Conservation (phyloP, 1,140 invertebrate species). For the Nixonia krombeini region DNA sequence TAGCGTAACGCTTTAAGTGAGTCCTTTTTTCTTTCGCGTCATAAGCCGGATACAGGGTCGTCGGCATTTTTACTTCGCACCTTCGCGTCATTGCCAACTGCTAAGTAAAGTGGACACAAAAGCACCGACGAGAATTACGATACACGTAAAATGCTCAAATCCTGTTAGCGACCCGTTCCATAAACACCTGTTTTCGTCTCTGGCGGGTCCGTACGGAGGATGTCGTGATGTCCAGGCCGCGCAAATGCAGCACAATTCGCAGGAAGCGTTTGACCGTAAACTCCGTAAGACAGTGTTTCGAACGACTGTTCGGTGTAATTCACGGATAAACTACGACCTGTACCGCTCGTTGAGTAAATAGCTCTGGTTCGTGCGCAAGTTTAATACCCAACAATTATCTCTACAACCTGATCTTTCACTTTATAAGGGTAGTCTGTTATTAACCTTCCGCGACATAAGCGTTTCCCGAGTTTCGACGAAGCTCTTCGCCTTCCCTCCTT, state of each 20-base stretch:
- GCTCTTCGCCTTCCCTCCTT: neutral
- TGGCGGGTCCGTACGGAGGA: neutral
- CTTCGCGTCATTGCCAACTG: slow-evolving; percentile 6
- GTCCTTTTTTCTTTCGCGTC: neutral
- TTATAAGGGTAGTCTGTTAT: neutral
- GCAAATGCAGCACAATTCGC: neutral
- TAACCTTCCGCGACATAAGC: neutral
- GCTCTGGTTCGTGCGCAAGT: slow-evolving; percentile 9
- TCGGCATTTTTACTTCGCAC: slow-evolving; percentile 5
- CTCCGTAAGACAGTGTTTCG: slow-evolving; percentile 11
- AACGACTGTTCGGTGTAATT: slow-evolving; percentile 13
- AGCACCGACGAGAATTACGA: neutral
- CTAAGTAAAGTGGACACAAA: neutral
- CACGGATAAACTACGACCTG: slow-evolving; percentile 4
- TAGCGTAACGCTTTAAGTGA: too few species aligned
- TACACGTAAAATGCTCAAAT: slow-evolving; percentile 6
- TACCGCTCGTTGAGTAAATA: slow-evolving; percentile 18
- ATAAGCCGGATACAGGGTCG: neutral
- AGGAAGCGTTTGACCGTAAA: slow-evolving; percentile 15
- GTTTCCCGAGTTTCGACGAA: slow-evolving; percentile 6
- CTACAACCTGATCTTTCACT: slow-evolving; percentile 6
- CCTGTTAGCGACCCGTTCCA: neutral
- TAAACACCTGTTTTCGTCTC: slow-evolving; percentile 14
- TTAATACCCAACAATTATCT: slow-evolving; percentile 11
- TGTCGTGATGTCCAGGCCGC: neutral